These are phyloP conservation scores for Parazoanthus atlanticus DNA, from an alignment of 92 coral and sea anemone species.

Conservation along the genomic window DNA sequence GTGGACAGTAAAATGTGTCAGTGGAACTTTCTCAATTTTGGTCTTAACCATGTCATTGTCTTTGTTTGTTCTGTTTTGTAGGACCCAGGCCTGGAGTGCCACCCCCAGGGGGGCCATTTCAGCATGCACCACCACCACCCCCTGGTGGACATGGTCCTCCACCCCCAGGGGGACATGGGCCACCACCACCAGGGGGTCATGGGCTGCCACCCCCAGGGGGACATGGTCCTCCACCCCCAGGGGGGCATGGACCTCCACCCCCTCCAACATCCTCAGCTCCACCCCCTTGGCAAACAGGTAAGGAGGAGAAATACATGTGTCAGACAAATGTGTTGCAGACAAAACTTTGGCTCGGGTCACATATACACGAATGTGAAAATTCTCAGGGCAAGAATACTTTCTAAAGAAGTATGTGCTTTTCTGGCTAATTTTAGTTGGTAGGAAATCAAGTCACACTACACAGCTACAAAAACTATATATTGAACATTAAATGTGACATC, in stretches of 20 bases:
- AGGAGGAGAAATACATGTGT: background rate
- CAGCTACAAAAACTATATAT: background rate
- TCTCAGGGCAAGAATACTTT: no score
- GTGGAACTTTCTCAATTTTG: no score
- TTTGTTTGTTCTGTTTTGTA: background rate
- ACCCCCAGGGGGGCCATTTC: slow-evolving; percentile 38
- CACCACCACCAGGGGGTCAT: slow-evolving; percentile 51
- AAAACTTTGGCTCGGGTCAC: background rate
- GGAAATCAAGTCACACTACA: no score
- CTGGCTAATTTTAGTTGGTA: no score
- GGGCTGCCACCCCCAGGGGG: slow-evolving; percentile 46
- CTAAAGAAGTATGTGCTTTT: no score
- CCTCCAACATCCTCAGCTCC: slow-evolving; percentile 85
- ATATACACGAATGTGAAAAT: no score
- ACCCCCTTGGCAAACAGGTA: slow-evolving; percentile 70
- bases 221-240: slow-evolving; percentile 49
- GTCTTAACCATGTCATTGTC: background rate
- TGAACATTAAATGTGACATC: background rate
- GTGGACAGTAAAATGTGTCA: no score
- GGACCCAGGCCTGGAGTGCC: slow-evolving; percentile 37
- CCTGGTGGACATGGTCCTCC: slow-evolving; percentile 54
- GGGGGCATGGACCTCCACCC: slow-evolving; percentile 50
- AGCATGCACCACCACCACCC: slow-evolving; percentile 70
- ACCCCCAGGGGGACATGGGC: slow-evolving; percentile 45
- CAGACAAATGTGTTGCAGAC: background rate